A percentile compares a stretch with the other conserved stretches of the same genome.
These are phyloP conservation scores for Drosophila emarginata DNA, from an alignment of 2,888 invertebrate species.

Conservation along the genomic window DNA sequence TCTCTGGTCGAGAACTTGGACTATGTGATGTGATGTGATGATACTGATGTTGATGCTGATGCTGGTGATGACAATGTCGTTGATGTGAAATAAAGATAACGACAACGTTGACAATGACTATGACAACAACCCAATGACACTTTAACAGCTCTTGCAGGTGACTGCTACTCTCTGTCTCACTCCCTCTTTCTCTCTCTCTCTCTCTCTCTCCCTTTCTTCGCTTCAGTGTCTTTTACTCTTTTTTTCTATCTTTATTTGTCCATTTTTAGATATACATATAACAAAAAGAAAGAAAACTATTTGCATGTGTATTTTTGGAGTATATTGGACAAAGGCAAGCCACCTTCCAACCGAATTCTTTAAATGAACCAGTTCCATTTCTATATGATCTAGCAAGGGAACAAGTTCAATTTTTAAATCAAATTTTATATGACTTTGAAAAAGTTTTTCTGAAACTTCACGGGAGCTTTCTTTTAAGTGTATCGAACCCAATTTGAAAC, in stretches of 20 bases:
- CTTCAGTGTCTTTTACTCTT: not conserved
- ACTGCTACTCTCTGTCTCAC: constrained; percentile 25
- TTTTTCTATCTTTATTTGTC: not conserved
- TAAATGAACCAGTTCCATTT: too few relatives aligned
- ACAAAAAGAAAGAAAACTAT: too few relatives aligned
- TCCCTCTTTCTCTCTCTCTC: not conserved
- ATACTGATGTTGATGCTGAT: constrained; percentile 34
- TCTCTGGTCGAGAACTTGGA: constrained; percentile 5
- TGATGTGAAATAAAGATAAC: constrained; percentile 76
- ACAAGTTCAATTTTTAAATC: too few relatives aligned
- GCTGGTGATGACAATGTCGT: constrained; percentile 71
- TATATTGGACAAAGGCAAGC: not conserved
- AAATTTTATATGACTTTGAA: too few relatives aligned
- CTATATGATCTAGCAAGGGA: too few relatives aligned
- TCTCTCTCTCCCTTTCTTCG: not conserved
- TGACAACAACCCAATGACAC: constrained; percentile 74
- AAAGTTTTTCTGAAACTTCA: too few relatives aligned
- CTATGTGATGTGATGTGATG: constrained; percentile 4
- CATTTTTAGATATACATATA: not conserved
- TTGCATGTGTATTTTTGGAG: not conserved
- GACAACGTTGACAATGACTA: constrained; percentile 75
- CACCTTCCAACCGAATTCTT: too few relatives aligned
- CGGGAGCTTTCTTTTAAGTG: too few relatives aligned
- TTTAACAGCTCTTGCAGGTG: constrained; percentile 74
- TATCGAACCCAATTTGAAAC: too few relatives aligned